Conservation (phyloP, 2,113 vertebrate species). For the Zosterops japonicus region DNA sequence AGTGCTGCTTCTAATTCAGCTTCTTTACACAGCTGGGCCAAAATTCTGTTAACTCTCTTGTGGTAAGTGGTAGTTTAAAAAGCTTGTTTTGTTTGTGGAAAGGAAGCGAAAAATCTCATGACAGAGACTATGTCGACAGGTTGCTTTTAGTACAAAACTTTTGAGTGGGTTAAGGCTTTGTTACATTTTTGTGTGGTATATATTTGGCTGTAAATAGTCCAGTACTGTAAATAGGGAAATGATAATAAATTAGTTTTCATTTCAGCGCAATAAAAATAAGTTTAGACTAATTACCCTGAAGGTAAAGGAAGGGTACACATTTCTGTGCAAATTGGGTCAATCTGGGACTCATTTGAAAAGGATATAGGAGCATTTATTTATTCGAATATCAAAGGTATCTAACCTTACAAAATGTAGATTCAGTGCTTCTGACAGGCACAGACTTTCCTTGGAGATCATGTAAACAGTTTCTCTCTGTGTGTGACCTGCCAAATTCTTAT, state of each 20-base stretch:
- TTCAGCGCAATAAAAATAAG: conserved; percentile 7
- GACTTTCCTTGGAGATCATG: conserved; percentile 50
- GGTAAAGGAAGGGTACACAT: conserved; percentile 55
- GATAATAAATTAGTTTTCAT: background rate
- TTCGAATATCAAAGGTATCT: conserved; percentile 34
- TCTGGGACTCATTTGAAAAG: conserved; percentile 45
- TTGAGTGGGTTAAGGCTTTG: background rate
- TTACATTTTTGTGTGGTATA: background rate
- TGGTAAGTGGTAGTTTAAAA: background rate
- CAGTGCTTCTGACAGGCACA: conserved; percentile 22
- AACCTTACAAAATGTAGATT: conserved; percentile 20
- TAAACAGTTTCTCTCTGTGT: conserved; percentile 37
- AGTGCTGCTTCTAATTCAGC: background rate
- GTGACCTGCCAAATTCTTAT: conserved; percentile 48
- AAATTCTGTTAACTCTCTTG: background rate
- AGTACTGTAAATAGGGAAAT: background rate
- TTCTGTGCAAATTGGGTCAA: conserved; percentile 26
- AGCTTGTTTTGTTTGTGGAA: background rate
- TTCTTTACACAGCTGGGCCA: background rate
- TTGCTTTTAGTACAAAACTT: background rate
- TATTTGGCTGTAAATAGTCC: background rate
- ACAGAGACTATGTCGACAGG: background rate
- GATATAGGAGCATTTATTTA: conserved; percentile 24
- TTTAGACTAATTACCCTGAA: conserved; percentile 33
- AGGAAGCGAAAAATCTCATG: background rate